phyloP scores from a whole-genome alignment of 2,888 invertebrate species.

The Holacanthella duospinosa region DNA sequence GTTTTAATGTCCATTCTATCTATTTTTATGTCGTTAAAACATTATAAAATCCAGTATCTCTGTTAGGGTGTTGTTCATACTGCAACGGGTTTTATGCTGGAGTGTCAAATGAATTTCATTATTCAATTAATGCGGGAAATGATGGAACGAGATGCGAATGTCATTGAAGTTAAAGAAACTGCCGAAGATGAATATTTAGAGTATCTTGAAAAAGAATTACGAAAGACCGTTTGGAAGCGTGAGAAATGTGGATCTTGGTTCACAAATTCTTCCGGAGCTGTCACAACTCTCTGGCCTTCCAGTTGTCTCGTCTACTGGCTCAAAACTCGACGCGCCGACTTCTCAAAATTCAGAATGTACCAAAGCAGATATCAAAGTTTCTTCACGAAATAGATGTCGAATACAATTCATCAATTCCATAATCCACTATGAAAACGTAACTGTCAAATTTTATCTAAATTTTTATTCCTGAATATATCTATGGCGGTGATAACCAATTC shows the following conservation, averaged over 20 bases:
- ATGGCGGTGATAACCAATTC: too few species aligned
- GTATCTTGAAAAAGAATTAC: background rate
- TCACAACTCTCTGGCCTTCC: constrained; percentile 4
- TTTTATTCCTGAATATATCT: too few species aligned
- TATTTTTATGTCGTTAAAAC: background rate
- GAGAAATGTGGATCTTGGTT: constrained; percentile 5
- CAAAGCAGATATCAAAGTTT: too few species aligned
- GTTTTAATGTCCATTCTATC: background rate
- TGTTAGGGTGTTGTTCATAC: background rate
- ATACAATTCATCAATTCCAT: too few species aligned
- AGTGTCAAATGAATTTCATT: constrained; percentile 9
- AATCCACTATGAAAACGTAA: too few species aligned
- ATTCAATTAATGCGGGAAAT: background rate
- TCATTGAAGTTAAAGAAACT: background rate
- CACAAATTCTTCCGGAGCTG: background rate
- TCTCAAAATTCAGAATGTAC: constrained; percentile 1
- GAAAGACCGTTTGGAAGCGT: background rate
- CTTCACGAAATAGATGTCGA: too few species aligned
- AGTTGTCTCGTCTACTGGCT: background rate
- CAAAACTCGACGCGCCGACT: background rate
- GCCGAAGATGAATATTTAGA: constrained; percentile 1
- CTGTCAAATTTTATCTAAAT: too few species aligned
- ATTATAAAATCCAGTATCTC: too few species aligned
- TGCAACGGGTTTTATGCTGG: background rate
- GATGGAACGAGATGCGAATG: background rate